Percentiles rank a stretch among this genome's conserved stretches.
Evolutionary conservation across 2,113 vertebrate genomes (phyloP).

Genomic region (Willisornis vidua): DNA sequence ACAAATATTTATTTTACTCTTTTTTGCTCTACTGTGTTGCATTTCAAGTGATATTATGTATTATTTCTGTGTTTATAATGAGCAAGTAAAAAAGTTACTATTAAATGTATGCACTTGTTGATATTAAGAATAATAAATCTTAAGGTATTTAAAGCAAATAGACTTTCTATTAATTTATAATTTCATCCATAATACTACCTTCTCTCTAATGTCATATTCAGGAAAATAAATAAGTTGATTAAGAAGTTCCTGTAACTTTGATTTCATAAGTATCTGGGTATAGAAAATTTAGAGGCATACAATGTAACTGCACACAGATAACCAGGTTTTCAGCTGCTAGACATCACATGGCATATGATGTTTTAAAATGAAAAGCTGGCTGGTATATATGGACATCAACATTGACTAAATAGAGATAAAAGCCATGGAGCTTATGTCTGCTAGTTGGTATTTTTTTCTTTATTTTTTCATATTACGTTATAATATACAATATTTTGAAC

Average conservation of each 20-base stretch:
- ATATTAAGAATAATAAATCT: background rate
- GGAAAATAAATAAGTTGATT: background rate
- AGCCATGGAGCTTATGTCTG: background rate
- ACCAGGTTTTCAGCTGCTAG: background rate
- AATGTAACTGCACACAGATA: background rate
- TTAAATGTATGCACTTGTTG: background rate
- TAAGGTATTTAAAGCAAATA: background rate
- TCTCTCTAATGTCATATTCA: background rate
- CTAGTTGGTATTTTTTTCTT: background rate
- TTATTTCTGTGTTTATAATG: background rate
- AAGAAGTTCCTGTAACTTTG: background rate
- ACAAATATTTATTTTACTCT: background rate
- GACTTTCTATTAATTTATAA: background rate
- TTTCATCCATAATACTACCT: background rate
- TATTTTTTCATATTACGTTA: background rate
- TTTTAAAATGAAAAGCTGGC: background rate
- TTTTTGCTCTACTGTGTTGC: background rate
- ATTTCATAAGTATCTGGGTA: background rate
- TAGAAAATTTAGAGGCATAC: background rate
- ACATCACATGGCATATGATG: background rate
- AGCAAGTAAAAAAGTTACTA: background rate
- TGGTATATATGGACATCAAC: background rate
- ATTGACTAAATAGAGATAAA: background rate
- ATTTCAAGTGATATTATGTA: background rate
- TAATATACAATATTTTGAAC: background rate